phyloP scores from a whole-genome alignment of 2,888 invertebrate species.

The Agrochola circellaris region DNA sequence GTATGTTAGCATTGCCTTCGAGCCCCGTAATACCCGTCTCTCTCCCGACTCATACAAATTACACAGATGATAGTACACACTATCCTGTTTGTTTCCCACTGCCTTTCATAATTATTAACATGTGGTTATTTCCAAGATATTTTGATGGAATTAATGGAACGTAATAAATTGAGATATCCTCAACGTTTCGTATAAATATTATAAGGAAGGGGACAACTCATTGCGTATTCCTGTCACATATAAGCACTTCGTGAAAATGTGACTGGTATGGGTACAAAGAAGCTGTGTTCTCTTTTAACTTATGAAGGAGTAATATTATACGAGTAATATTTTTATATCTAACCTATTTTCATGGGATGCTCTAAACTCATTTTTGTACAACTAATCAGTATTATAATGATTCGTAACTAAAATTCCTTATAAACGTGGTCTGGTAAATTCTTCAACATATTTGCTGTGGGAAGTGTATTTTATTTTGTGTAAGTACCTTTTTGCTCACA shows the following conservation, averaged over 20 bases:
- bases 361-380: not conserved
- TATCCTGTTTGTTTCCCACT: slow-evolving; percentile 31
- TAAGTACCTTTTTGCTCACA: slow-evolving; percentile 47
- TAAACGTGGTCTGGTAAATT: not conserved
- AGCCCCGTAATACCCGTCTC: slow-evolving; percentile 19
- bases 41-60: slow-evolving; percentile 39
- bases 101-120: slow-evolving; percentile 31
- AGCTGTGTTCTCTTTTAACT: slow-evolving; percentile 68
- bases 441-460: slow-evolving; percentile 1
- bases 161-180: slow-evolving; percentile 81
- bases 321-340: slow-evolving; percentile 40
- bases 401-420: not conserved
- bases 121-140: slow-evolving; percentile 52
- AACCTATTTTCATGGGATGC: slow-evolving; percentile 10
- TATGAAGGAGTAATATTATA: slow-evolving; percentile 54
- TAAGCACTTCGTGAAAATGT: slow-evolving; percentile 82
- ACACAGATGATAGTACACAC: slow-evolving; percentile 26
- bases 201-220: slow-evolving; percentile 78
- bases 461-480: slow-evolving; percentile 45
- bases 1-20: slow-evolving; percentile 41
- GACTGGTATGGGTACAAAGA: slow-evolving; percentile 71
- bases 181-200: slow-evolving; percentile 79
- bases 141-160: slow-evolving; percentile 71
- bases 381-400: not conserved
- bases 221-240: slow-evolving; percentile 82